Evolutionary conservation across 1,140 invertebrate species (phyloP).

Genomic region (Sitodiplosis mosellana): DNA sequence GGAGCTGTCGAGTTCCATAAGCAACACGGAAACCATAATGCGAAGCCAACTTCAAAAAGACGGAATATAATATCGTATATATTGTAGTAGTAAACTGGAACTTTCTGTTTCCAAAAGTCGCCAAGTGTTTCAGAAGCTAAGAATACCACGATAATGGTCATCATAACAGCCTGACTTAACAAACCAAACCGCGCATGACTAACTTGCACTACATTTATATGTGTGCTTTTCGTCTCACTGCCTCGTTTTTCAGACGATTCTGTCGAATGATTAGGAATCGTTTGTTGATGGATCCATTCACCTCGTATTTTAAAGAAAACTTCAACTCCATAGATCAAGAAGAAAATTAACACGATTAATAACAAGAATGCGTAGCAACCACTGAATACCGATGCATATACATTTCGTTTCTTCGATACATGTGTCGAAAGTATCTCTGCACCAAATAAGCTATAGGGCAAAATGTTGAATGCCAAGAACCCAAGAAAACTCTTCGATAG

Average conservation of each 20-base stretch:
- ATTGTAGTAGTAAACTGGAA: constrained; percentile 63
- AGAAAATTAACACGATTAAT: constrained; percentile 81
- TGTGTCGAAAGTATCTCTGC: constrained; percentile 44
- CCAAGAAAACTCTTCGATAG: constrained; percentile 85
- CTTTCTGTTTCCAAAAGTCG: constrained; percentile 83
- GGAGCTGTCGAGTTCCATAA: constrained; percentile 90
- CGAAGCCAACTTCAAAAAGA: constrained; percentile 81
- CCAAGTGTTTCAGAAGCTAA: constrained; percentile 76
- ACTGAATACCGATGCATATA: constrained; percentile 58
- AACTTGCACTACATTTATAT: constrained; percentile 67
- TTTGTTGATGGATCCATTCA: constrained; percentile 27
- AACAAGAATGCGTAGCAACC: constrained; percentile 79
- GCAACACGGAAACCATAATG: constrained; percentile 85
- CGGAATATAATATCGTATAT: constrained; percentile 82
- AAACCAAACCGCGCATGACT: constrained; percentile 78
- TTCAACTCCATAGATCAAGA: constrained; percentile 86
- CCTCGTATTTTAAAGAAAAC: constrained; percentile 78
- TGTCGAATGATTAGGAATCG: constrained; percentile 7
- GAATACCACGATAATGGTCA: constrained; percentile 72
- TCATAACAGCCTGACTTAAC: constrained; percentile 67
- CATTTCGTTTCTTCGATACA: constrained; percentile 13
- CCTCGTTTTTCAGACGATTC: too few species aligned
- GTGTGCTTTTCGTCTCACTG: constrained; percentile 8
- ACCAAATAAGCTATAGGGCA: constrained; percentile 69
- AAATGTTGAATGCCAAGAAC: constrained; percentile 76